Base-by-base conservation (phyloP, 2,797 vertebrate species). In the Fringilla coelebs region DNA sequence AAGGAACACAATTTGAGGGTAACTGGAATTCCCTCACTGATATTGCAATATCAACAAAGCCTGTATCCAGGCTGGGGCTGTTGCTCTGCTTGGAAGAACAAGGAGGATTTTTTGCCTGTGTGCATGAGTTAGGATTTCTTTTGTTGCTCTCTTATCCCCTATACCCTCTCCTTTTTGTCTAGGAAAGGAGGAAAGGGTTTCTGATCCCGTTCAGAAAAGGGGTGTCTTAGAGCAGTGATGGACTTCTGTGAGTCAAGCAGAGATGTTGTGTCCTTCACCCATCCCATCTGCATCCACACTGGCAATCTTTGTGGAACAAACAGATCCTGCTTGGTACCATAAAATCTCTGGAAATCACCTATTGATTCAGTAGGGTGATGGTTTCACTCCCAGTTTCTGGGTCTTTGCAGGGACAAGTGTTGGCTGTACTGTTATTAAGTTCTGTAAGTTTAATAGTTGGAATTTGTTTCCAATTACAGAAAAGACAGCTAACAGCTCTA, bases 401-500 rank as follows among this genome's bases (percentile, higher is more conserved):
- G 18, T n/a, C 48, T 63, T 72, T 31, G 29, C 38, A 68, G n/a
- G 36, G 19, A 9, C 11, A 29, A 45, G 31, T 9, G 8, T 43
- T 66, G 82, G 65, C 57, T 68, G 11, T 51, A 16, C 14, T 32
- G 34, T 79, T 93, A 71, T 0, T 28, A 45, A 46, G 46, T 66
- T 68, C 32, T 43, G 34, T 17, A 34, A 67, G 48, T 85, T 80
- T 57, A 88, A 29, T 93, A 60, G 78, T 41, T 77, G 68, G 49
- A 36, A 32, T 91, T 96, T 90, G 60, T 68, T 68, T 87, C 84
- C 66, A 65, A 2, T 94, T 95, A 81, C n/a, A 41, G 54, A 38
- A 62, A 43, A 58, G 45, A 71, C 65, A 45, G 57, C 36, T 90
- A 82, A 70, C 48, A 17, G 38, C 34, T 52, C 49, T 65, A 32